A percentile compares a stretch with the other conserved stretches of the same genome.
Conservation (phyloP, 2,797 vertebrate genomes). For the Agapornis canus region DNA sequence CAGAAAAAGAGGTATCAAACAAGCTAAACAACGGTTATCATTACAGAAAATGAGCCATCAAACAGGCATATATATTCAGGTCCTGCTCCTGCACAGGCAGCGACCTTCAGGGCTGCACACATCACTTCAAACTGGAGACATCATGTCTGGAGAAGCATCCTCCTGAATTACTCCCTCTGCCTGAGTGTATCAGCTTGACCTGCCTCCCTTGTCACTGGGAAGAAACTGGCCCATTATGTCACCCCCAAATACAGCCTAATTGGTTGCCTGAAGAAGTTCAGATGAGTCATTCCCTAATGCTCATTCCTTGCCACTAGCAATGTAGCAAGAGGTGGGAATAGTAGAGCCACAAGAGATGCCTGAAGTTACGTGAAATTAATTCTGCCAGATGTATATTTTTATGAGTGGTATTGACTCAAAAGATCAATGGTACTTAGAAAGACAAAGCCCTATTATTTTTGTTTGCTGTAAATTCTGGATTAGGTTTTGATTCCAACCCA, state of each 20-base stretch:
- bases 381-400: not conserved
- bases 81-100: not conserved
- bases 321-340: not conserved
- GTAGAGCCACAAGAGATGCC: not conserved
- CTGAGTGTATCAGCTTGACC: rapidly evolving
- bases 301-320: not conserved
- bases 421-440: not conserved
- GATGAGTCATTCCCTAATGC: not conserved
- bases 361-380: not conserved
- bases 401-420: not conserved
- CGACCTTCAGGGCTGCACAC: not conserved
- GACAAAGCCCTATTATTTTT: not conserved
- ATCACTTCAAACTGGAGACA: rapidly evolving
- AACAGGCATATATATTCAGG: rapidly evolving
- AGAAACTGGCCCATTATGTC: not conserved
- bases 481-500: not conserved
- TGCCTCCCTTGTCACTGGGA: rapidly evolving
- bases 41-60: not conserved
- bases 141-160: rapidly evolving
- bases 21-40: not conserved
- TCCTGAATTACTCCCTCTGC: not conserved
- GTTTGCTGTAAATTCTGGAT: not conserved
- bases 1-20: not conserved
- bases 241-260: not conserved
- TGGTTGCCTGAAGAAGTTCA: not conserved